Base-by-base conservation (phyloP, 2,113 vertebrate species). In the Phyllostomus discolor region DNA sequence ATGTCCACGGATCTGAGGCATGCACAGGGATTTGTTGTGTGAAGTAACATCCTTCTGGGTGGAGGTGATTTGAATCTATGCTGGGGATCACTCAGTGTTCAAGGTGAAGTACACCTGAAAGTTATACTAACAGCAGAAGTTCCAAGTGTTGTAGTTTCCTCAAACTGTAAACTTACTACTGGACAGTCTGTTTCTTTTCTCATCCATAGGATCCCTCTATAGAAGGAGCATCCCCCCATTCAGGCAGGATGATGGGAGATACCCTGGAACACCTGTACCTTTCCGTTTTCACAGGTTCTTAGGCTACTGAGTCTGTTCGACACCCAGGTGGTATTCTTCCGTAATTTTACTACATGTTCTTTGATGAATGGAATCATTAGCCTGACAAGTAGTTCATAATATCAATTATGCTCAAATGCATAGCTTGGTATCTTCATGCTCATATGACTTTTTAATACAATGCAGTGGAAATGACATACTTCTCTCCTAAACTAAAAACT, bases 301-400 rank as follows among this genome's bases (percentile, higher is more conserved):
- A 43, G 75, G 96, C 83, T 90, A 85, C 85, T 69, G 54, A 83
- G 38, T 48, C 43, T 95, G 26, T 90, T 95, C 78, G 95, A 97
- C 88, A 95, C 1, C 4, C 24, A 87, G 8, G 10, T 10, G 95
- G 84, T 92, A 89, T 78, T 96, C 38, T 97, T 67, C 28, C 5
- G 76, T 28, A 95, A 86, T 98, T 94, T 97, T n/a, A 96, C 78
- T 62, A 94, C 33, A 96, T 97, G 94, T 97, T 86, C 93, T 97
- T 97, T 97, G 90, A 98, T 94, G 97, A 97, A 97, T 95, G 48
- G 38, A 84, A 66, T 93, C 88, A 96, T 97, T 98, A 98, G n/a
- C 82, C 31, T 92, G 95, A 96, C 95, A 86, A 93, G 59, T 90
- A 97, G 97, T 96, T 97, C 95, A 95, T 95, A 95, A 72, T 95